These are phyloP conservation scores for Accipiter cooperii DNA, from an alignment of 2,113 vertebrate species.

Conservation along the genomic window DNA sequence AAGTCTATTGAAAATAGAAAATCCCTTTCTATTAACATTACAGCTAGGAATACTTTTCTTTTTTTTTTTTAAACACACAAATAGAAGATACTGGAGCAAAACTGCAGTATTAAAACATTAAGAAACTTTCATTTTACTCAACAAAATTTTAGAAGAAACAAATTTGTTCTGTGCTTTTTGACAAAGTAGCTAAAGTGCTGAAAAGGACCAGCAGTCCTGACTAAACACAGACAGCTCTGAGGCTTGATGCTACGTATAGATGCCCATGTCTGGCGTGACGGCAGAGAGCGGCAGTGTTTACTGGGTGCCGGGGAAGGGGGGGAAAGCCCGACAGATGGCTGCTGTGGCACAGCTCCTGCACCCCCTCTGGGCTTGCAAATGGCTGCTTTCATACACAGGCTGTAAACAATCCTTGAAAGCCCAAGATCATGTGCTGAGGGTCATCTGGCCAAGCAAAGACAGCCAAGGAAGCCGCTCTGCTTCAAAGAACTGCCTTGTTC, in stretches of 20 bases:
- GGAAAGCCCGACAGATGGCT: conserved; percentile 59
- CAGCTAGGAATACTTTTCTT: neutral
- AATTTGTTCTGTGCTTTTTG: neutral
- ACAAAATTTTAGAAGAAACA: neutral
- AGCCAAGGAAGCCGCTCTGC: neutral
- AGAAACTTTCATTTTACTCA: neutral
- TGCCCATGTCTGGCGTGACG: neutral
- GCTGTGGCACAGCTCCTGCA: conserved; percentile 53
- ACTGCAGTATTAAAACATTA: neutral
- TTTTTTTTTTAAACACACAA: neutral
- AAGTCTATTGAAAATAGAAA: conserved; percentile 41
- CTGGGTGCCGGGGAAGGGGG: neutral
- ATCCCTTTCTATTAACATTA: conserved; percentile 14
- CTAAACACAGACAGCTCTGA: neutral
- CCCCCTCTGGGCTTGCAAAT: conserved; percentile 48
- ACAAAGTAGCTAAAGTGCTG: neutral
- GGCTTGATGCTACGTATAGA: neutral
- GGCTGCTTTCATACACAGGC: conserved; percentile 27
- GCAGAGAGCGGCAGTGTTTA: neutral
- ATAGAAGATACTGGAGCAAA: neutral
- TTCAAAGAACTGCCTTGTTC: neutral
- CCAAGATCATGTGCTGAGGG: neutral
- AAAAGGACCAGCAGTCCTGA: neutral
- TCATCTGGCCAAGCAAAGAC: neutral
- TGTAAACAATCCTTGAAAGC: conserved; percentile 32